Conservation (phyloP, 2,797 vertebrate genomes). For the Syndactyla subalaris region DNA sequence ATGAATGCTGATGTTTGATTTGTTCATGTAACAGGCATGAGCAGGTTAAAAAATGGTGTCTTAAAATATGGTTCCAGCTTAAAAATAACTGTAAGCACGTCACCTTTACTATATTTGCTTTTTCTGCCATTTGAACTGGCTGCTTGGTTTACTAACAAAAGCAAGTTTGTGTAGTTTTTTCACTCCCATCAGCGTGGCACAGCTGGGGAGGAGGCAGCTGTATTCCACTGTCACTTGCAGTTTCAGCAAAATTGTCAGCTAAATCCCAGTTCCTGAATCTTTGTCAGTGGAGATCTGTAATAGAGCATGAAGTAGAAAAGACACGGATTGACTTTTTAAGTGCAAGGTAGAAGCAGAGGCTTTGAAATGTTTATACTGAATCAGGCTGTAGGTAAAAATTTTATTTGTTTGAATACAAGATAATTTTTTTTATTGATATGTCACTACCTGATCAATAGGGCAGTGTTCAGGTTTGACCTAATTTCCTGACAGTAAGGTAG, state of each 20-base stretch:
- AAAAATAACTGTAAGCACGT: neutral
- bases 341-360: neutral
- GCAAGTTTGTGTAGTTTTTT: neutral
- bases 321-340: neutral
- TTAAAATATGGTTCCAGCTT: neutral
- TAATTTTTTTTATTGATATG: neutral
- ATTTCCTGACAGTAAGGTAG: neutral
- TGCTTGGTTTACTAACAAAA: constrained; percentile 23
- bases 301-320: neutral
- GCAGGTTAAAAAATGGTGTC: neutral
- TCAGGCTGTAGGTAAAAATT: neutral
- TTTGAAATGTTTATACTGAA: neutral
- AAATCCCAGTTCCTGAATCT: constrained; percentile 2
- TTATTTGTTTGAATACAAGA: neutral
- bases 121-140: neutral
- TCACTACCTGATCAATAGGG: neutral
- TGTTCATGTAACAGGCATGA: neutral
- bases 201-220: constrained; percentile 33
- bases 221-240: neutral
- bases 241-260: constrained; percentile 34
- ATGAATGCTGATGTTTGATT: neutral
- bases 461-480: neutral
- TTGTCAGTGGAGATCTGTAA: constrained; percentile 14
- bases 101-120: neutral
- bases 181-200: neutral